These are phyloP conservation scores for Bombus huntii DNA, from an alignment of 1,140 invertebrate species.

Conservation along the genomic window DNA sequence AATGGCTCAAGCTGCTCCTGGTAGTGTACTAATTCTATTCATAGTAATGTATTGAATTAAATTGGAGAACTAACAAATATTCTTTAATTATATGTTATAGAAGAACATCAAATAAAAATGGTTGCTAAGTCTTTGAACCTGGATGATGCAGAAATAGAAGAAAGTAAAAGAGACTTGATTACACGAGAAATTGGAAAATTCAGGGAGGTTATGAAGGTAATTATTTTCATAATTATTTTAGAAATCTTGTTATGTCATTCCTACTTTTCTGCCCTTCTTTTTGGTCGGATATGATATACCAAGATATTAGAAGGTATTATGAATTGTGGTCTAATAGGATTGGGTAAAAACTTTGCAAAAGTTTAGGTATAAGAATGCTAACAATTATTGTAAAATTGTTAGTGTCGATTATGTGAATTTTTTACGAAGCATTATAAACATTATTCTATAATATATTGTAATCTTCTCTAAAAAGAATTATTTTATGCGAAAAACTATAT, in stretches of 20 bases:
- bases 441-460: conserved; percentile 21
- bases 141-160: conserved; percentile 94
- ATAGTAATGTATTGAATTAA: background rate
- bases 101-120: conserved; percentile 85
- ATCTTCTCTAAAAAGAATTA: conserved; percentile 4
- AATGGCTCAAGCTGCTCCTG: conserved; percentile 81
- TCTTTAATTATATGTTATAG: conserved; percentile 73
- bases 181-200: conserved; percentile 98
- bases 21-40: conserved; percentile 59
- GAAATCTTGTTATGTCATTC: conserved; percentile 55
- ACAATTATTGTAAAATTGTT: conserved; percentile 26
- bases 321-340: conserved; percentile 35
- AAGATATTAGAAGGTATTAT: conserved; percentile 43
- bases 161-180: conserved; percentile 97
- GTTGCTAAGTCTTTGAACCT: conserved; percentile 85
- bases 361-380: conserved; percentile 29
- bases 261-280: conserved; percentile 52
- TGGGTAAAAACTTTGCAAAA: conserved; percentile 39
- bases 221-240: conserved; percentile 63
- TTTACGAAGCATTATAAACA: conserved; percentile 62
- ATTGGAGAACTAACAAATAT: background rate
- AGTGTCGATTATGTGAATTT: conserved; percentile 31
- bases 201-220: conserved; percentile 98
- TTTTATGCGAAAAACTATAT: background rate
- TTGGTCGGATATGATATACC: conserved; percentile 48